Evolutionary conservation across 2,888 invertebrate species (phyloP).

Genomic region (Sinohyriopsis cumingii): DNA sequence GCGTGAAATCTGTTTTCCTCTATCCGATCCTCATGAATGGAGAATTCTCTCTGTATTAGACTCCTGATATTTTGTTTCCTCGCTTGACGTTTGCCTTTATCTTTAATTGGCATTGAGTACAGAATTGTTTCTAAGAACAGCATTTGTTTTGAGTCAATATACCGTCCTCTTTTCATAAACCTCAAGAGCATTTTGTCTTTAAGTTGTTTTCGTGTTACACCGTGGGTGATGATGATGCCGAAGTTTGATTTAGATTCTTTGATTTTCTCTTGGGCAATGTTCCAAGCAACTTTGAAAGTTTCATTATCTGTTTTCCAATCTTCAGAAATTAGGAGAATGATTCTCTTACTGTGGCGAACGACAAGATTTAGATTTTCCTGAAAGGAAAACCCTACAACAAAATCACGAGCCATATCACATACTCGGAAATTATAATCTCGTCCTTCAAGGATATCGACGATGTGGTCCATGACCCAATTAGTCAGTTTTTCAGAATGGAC

Average conservation of each 20-base stretch:
- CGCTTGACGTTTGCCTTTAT: neutral
- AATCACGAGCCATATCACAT: conserved; percentile 39
- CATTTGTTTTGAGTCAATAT: conserved; percentile 27
- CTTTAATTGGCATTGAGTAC: conserved; percentile 37
- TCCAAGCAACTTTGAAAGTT: conserved; percentile 38
- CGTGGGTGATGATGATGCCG: conserved; percentile 35
- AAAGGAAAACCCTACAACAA: conserved; percentile 41
- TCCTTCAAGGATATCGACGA: conserved; percentile 30
- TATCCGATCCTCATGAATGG: conserved; percentile 20
- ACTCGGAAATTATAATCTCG: conserved; percentile 31
- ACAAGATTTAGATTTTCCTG: conserved; percentile 42
- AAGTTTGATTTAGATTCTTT: conserved; percentile 39
- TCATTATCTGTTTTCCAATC: conserved; percentile 26
- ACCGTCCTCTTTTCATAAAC: conserved; percentile 37
- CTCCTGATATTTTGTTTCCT: conserved; percentile 3
- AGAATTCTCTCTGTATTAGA: too few species aligned
- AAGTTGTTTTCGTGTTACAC: conserved; percentile 19
- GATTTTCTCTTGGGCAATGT: conserved; percentile 42
- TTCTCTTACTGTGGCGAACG: conserved; percentile 39
- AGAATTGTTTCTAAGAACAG: conserved; percentile 36
- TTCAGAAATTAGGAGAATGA: conserved; percentile 37
- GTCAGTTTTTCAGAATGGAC: conserved; percentile 31
- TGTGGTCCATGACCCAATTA: conserved; percentile 34
- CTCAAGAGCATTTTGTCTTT: conserved; percentile 37
- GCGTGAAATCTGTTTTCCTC: conserved; percentile 34